phyloP scores from a whole-genome alignment of 2,888 invertebrate species.

The Nemurella pictetii region DNA sequence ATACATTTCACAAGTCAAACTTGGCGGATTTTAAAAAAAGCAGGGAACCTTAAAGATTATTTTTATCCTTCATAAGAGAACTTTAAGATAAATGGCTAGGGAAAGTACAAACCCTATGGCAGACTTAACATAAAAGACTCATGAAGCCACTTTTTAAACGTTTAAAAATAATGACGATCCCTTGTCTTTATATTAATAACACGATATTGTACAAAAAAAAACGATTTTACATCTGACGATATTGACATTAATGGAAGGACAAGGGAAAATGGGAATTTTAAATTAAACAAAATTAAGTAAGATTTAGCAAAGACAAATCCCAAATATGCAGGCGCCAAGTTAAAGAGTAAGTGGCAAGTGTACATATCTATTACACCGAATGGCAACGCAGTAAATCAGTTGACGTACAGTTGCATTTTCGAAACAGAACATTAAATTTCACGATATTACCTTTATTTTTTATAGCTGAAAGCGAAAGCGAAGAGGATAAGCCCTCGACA shows the following conservation, averaged over 20 bases:
- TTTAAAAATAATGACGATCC: too few species aligned
- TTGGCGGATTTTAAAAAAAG: not conserved
- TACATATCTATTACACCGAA: too few species aligned
- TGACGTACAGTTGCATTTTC: too few species aligned
- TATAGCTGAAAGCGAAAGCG: too few species aligned
- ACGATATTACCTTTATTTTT: too few species aligned
- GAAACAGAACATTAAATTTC: too few species aligned
- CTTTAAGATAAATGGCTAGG: not conserved
- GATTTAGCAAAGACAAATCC: not conserved
- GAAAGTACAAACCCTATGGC: not conserved
- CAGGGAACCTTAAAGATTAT: not conserved
- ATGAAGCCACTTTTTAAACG: too few species aligned
- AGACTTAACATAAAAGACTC: not conserved
- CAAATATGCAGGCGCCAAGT: too few species aligned
- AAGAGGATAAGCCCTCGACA: too few species aligned
- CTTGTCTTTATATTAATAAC: not conserved
- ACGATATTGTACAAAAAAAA: not conserved
- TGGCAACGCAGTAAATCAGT: too few species aligned
- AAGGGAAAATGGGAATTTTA: not conserved
- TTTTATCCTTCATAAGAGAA: not conserved
- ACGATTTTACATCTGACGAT: not conserved
- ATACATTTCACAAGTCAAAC: slow-evolving; percentile 1
- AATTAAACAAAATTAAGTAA: not conserved
- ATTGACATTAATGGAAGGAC: not conserved
- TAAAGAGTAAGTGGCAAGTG: too few species aligned